Conservation (phyloP, 1,140 invertebrate genomes). For the Danaus melanippus region DNA sequence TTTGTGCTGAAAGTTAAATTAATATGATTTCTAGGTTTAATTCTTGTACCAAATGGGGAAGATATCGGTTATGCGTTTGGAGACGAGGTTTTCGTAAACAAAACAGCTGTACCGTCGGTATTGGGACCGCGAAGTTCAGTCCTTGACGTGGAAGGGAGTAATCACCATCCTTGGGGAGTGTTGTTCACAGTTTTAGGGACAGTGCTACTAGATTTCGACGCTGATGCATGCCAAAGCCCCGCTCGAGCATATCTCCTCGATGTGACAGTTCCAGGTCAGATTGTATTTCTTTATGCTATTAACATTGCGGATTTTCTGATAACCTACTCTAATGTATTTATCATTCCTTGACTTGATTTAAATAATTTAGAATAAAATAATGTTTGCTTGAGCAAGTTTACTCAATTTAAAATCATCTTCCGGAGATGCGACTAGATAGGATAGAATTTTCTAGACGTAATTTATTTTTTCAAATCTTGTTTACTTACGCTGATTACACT, state of each 20-base stretch:
- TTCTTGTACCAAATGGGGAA: conserved; percentile 94
- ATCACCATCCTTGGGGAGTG: conserved; percentile 86
- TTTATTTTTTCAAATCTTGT: no score
- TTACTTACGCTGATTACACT: no score
- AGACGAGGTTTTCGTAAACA: conserved; percentile 72
- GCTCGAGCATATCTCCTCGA: conserved; percentile 93
- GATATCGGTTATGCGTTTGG: conserved; percentile 85
- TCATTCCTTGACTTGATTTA: conserved; percentile 8
- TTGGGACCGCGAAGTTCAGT: conserved; percentile 57
- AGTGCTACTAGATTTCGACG: conserved; percentile 94
- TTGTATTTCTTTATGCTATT: conserved; percentile 17
- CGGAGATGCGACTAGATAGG: no score
- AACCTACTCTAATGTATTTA: conserved; percentile 15
- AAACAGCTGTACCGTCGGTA: conserved; percentile 39
- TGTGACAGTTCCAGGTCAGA: conserved; percentile 87
- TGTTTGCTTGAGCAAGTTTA: no score
- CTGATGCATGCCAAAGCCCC: conserved; percentile 96
- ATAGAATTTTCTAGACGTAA: no score
- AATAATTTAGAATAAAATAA: no score
- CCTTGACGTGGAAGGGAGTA: conserved; percentile 38
- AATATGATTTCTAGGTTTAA: conserved; percentile 76
- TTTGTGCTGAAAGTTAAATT: background rate
- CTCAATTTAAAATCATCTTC: no score
- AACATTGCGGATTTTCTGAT: conserved; percentile 21
- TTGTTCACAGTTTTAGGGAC: conserved; percentile 95